These are phyloP conservation scores for Nymphicus hollandicus DNA, from an alignment of 2,113 vertebrate genomes.

Conservation along the genomic window DNA sequence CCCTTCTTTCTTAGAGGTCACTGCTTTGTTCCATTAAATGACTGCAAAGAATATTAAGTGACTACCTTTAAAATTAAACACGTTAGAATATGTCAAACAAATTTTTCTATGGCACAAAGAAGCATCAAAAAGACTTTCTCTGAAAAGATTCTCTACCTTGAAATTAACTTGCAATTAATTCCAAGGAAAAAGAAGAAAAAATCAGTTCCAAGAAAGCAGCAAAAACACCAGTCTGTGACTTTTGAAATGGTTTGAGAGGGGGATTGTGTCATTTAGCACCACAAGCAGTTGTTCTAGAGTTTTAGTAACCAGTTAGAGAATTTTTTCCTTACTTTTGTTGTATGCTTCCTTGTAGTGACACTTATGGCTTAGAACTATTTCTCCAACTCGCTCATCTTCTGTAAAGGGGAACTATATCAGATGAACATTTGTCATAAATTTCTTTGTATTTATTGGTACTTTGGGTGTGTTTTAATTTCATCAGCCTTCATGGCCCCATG, in stretches of 20 bases:
- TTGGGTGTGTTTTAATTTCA: not conserved
- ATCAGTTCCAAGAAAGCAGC: not conserved
- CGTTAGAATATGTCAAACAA: not conserved
- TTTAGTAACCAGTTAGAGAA: not conserved
- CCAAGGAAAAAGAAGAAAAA: not conserved
- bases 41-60: not conserved
- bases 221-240: not conserved
- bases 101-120: not conserved
- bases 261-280: not conserved
- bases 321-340: not conserved
- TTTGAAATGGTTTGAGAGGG: not conserved
- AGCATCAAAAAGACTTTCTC: not conserved
- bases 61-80: not conserved
- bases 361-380: slow-evolving; percentile 35
- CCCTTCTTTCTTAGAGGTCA: not conserved
- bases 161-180: not conserved
- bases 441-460: not conserved
- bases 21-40: not conserved
- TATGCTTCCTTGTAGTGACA: not conserved
- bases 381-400: not conserved
- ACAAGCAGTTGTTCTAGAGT: not conserved
- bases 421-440: not conserved
- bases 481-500: slow-evolving; percentile 31
- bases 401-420: not conserved
- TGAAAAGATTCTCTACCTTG: not conserved